These are phyloP conservation scores for Chauna torquata DNA, from an alignment of 2,113 vertebrate species.

Conservation along the genomic window DNA sequence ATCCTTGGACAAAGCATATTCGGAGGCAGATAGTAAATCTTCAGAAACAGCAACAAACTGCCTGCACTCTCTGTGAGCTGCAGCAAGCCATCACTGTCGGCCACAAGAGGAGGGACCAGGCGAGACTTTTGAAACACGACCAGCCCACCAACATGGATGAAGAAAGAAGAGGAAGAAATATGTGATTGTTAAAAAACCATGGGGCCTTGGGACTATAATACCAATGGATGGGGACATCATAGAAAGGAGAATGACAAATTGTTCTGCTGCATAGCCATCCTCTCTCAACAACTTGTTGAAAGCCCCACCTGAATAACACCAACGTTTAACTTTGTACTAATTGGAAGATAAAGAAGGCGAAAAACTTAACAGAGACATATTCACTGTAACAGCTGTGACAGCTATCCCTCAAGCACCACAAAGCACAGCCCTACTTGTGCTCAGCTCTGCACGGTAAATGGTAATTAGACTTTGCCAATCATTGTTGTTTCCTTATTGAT, in stretches of 20 bases:
- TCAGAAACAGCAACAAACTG: background rate
- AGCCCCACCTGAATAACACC: background rate
- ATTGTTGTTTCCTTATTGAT: background rate
- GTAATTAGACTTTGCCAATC: slow-evolving; percentile 15
- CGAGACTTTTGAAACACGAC: background rate
- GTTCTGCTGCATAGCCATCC: background rate
- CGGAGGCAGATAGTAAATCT: background rate
- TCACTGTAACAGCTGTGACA: background rate
- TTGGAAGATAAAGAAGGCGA: background rate
- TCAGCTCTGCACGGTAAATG: background rate
- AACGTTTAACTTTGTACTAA: background rate
- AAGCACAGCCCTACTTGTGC: background rate
- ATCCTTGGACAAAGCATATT: background rate
- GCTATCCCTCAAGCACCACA: background rate
- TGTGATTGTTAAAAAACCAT: background rate
- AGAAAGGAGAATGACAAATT: background rate
- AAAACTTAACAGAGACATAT: background rate
- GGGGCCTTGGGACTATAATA: background rate
- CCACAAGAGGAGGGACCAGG: background rate
- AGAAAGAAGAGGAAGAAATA: background rate
- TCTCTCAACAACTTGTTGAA: background rate
- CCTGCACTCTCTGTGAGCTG: background rate
- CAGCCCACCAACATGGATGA: background rate
- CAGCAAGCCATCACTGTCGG: background rate
- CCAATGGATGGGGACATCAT: background rate